Percentiles rank a stretch among this genome's conserved stretches.
These are phyloP conservation scores for Erethizon dorsatum DNA, from an alignment of 2,797 vertebrate genomes.

Conservation along the genomic window DNA sequence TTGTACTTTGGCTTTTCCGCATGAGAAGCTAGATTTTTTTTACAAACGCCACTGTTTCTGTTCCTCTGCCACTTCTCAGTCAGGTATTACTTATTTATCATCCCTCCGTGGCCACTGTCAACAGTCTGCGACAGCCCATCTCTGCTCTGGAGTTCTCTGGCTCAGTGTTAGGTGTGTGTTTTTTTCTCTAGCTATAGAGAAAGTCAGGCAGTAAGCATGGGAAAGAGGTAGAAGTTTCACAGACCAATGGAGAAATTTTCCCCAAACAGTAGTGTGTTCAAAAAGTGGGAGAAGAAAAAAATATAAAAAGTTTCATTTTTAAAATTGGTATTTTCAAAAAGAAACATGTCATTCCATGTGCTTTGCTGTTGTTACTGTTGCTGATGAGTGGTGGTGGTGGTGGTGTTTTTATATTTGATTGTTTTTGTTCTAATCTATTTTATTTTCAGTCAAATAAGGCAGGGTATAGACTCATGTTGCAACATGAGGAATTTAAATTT, in stretches of 20 bases:
- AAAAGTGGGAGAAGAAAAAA: neutral
- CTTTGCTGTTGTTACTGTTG: neutral
- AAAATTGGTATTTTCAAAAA: neutral
- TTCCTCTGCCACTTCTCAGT: neutral
- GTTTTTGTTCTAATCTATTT: neutral
- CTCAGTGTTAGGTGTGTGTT: neutral
- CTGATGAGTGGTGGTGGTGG: neutral
- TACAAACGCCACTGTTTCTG: rapidly evolving
- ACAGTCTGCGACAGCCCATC: neutral
- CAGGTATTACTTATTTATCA: neutral
- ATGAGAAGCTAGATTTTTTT: neutral
- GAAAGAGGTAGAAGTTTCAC: neutral
- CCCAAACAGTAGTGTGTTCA: neutral
- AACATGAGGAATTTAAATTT: neutral
- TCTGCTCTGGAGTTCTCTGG: neutral
- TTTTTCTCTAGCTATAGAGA: neutral
- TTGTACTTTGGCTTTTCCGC: neutral
- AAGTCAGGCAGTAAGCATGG: neutral
- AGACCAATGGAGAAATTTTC: neutral
- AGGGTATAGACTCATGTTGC: neutral
- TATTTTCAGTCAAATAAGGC: neutral
- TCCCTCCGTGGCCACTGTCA: neutral
- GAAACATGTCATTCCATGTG: neutral
- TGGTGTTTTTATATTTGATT: neutral
- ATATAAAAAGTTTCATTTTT: neutral